These are phyloP conservation scores for Nymphalis polychloros DNA, from an alignment of 2,888 invertebrate species.

Conservation along the genomic window DNA sequence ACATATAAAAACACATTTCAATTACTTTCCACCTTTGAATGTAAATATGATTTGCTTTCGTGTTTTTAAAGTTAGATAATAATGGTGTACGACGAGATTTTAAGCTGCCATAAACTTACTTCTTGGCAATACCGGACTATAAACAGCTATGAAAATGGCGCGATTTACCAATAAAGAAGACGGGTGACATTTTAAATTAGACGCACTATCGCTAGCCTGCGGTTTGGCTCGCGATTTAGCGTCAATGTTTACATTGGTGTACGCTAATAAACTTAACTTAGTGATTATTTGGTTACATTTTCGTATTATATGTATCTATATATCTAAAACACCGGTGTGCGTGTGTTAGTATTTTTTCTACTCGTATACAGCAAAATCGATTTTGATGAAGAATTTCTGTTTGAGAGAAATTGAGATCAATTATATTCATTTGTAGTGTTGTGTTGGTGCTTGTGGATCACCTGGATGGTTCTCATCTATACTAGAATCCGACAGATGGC, in stretches of 20 bases:
- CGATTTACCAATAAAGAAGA: slow-evolving; percentile 30
- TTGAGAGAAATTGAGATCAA: too few species aligned
- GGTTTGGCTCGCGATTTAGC: slow-evolving; percentile 29
- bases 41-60: not conserved
- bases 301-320: not conserved
- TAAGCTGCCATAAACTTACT: slow-evolving; percentile 33
- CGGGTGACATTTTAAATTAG: slow-evolving; percentile 34
- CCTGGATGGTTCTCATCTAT: too few species aligned
- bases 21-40: too few species aligned
- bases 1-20: too few species aligned
- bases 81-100: slow-evolving; percentile 22
- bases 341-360: too few species aligned
- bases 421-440: too few species aligned
- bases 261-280: slow-evolving; percentile 1
- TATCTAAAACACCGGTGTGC: too few species aligned
- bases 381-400: too few species aligned
- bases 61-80: slow-evolving; percentile 18
- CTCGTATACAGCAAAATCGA: too few species aligned
- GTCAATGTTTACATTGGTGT: slow-evolving; percentile 12
- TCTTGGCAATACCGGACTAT: slow-evolving; percentile 27
- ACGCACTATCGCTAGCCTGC: slow-evolving; percentile 27
- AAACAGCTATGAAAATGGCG: slow-evolving; percentile 29
- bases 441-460: too few species aligned
- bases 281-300: slow-evolving; percentile 1
- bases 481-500: too few species aligned